phyloP scores from a whole-genome alignment of 1,140 invertebrate species.

The Acyrthosiphon pisum region DNA sequence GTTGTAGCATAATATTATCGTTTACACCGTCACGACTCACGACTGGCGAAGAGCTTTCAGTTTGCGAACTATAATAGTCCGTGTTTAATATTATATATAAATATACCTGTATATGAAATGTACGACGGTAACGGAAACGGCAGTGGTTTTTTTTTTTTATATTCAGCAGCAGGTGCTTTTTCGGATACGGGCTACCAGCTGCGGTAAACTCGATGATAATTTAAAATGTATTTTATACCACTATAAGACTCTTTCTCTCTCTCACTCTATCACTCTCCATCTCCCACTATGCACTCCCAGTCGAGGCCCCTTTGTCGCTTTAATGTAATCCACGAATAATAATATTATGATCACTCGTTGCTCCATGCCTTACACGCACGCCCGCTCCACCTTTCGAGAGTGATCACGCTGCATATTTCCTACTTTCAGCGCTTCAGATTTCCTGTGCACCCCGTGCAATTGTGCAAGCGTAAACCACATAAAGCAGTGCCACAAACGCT shows the following conservation, averaged over 20 bases:
- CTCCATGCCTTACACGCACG: not conserved
- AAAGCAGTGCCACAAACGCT: not conserved
- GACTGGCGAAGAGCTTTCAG: not conserved
- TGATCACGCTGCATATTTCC: not conserved
- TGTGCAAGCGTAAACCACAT: not conserved
- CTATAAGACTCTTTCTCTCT: not conserved
- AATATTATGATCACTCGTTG: not conserved
- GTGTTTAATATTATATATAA: not conserved
- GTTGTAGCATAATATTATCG: not conserved
- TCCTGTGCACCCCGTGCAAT: not conserved
- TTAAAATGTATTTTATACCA: not conserved
- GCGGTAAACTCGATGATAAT: not conserved
- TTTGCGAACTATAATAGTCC: not conserved
- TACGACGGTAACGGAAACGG: not conserved
- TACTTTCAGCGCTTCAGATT: not conserved
- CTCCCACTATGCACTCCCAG: not conserved
- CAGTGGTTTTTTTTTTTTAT: not conserved
- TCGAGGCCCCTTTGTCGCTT: not conserved
- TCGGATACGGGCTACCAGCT: conserved; percentile 9
- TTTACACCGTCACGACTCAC: not conserved
- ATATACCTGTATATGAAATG: not conserved
- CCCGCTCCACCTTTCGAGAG: not conserved
- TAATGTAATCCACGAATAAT: not conserved
- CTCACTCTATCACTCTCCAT: not conserved
- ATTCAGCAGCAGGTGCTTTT: conserved; percentile 16